Evolutionary conservation across 2,797 vertebrate genomes (phyloP).

Genomic region (Martes flavigula): DNA sequence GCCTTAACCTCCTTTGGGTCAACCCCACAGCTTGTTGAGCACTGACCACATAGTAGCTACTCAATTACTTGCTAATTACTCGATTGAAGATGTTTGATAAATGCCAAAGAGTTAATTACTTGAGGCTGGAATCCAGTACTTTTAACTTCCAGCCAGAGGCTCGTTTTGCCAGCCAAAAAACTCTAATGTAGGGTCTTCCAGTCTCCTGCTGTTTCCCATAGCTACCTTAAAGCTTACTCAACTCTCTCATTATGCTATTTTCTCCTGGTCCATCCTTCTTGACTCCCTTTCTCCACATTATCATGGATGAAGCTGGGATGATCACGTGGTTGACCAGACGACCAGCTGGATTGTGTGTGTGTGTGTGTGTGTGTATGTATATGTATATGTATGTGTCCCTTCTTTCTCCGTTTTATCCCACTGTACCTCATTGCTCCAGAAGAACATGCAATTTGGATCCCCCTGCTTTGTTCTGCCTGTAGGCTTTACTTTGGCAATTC

Average conservation of each 20-base stretch:
- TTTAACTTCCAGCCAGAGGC: constrained; percentile 59
- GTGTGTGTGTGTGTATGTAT: too few relatives aligned
- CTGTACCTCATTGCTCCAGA: not conserved
- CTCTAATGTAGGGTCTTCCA: not conserved
- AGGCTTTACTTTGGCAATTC: not conserved
- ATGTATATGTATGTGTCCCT: too few relatives aligned
- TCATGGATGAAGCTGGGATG: not conserved
- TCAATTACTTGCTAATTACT: constrained; percentile 68
- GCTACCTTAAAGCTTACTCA: constrained; percentile 9
- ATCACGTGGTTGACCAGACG: not conserved
- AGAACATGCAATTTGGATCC: not conserved
- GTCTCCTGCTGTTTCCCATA: constrained; percentile 28
- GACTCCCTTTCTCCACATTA: not conserved
- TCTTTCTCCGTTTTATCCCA: not conserved
- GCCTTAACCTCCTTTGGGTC: not conserved
- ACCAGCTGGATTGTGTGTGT: too few relatives aligned
- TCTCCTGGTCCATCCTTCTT: not conserved
- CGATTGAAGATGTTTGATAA: constrained; percentile 65
- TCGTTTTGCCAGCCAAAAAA: constrained; percentile 40
- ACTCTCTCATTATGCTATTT: not conserved
- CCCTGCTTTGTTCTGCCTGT: constrained; percentile 19
- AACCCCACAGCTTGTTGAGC: not conserved
- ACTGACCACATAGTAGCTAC: not conserved
- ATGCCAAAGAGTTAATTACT: constrained; percentile 68
- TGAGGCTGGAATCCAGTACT: constrained; percentile 62